Conservation (phyloP, 2,797 vertebrate genomes). For the Aphelocoma californica region DNA sequence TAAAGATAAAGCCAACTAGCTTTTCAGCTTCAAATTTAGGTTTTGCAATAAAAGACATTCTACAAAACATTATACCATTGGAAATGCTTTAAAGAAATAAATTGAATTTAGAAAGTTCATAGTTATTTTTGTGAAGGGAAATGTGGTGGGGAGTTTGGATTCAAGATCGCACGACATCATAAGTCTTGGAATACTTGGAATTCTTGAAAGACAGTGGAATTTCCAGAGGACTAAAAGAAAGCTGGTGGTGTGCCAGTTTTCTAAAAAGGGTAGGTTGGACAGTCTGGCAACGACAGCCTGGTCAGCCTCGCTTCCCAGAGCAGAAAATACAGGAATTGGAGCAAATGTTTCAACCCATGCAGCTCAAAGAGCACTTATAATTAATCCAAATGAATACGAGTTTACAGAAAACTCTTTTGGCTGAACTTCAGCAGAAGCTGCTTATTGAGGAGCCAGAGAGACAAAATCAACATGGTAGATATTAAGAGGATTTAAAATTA, state of each 20-base stretch:
- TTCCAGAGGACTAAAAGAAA: conserved; percentile 57
- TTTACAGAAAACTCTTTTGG: background rate
- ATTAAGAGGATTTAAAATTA: background rate
- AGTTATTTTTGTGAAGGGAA: conserved; percentile 68
- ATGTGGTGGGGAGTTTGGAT: conserved; percentile 64
- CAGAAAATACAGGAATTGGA: background rate
- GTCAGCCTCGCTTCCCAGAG: background rate
- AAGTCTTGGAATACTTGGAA: conserved; percentile 64
- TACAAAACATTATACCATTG: conserved; percentile 57
- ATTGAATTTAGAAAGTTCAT: conserved; percentile 67
- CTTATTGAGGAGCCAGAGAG: background rate
- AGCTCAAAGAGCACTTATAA: background rate
- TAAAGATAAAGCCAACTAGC: conserved; percentile 48
- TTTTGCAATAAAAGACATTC: conserved; percentile 65
- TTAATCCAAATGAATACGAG: background rate
- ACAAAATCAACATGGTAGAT: background rate
- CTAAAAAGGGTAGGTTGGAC: conserved; percentile 19
- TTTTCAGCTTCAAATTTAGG: conserved; percentile 38
- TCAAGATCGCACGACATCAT: conserved; percentile 48
- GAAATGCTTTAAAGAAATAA: conserved; percentile 68
- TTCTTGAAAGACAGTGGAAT: conserved; percentile 56
- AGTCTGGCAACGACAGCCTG: background rate
- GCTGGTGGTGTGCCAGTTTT: conserved; percentile 38
- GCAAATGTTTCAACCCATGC: background rate
- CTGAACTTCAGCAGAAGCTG: background rate